phyloP scores from a whole-genome alignment of 2,113 vertebrate species.

The Anguilla japonica region DNA sequence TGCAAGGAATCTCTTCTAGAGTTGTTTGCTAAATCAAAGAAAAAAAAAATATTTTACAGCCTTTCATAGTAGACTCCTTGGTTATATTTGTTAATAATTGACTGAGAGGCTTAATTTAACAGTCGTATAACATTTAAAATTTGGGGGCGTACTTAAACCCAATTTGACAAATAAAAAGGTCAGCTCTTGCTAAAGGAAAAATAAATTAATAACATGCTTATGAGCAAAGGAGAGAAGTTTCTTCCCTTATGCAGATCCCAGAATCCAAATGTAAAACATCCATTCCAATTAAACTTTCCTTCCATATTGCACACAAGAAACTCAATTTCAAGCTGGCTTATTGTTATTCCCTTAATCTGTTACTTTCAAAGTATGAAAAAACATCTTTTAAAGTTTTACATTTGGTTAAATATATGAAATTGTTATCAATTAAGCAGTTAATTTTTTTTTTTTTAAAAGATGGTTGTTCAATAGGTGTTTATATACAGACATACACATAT shows the following conservation, averaged over 20 bases:
- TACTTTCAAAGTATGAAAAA: too few relatives aligned
- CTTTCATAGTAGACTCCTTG: not conserved
- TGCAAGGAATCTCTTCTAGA: not conserved
- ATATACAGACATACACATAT: too few relatives aligned
- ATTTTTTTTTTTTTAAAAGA: too few relatives aligned
- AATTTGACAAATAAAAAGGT: not conserved
- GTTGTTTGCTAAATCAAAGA: not conserved
- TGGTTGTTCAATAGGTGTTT: too few relatives aligned
- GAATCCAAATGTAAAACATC: not conserved
- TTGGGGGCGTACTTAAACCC: not conserved
- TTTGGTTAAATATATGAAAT: too few relatives aligned
- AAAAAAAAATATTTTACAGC: too few relatives aligned
- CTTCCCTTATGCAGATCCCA: not conserved
- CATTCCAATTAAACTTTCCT: not conserved
- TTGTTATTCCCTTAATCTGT: too few relatives aligned
- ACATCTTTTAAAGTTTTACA: too few relatives aligned
- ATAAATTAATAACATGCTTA: not conserved
- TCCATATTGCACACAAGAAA: not conserved
- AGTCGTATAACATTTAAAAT: too few relatives aligned
- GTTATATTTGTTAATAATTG: not conserved
- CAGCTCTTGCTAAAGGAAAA: not conserved
- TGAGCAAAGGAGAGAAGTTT: not conserved
- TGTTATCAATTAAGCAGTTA: too few relatives aligned
- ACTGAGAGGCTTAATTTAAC: too few relatives aligned
- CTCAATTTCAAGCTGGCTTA: not conserved